Evolutionary conservation across 2,797 vertebrate genomes (phyloP), one percentile per base, ranked within the genome.

Genomic region (Cryptoblepharus egeriae): DNA sequence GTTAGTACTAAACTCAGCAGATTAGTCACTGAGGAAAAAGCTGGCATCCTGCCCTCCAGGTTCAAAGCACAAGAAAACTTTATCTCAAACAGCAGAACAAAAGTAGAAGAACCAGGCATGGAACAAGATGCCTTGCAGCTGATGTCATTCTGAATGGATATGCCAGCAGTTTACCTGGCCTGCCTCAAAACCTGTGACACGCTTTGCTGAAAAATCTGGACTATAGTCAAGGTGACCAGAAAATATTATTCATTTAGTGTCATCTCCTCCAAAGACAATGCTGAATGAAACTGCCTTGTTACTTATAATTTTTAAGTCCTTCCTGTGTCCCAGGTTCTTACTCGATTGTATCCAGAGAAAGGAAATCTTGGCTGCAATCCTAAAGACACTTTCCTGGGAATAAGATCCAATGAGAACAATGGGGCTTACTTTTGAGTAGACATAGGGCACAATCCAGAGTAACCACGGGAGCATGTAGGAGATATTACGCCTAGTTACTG

Each of bases 1-100:
- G 26, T 37, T 78, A 72, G 35, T 7, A 73, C 63, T 42, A 85
- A 80, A 84, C 63, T 82, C 2, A 4, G 60, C 64, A 85, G 57
- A 35, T 81, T 79, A 72, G 45, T 85, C 30, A 74, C 37, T 85
- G 74, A 39, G 69, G 20, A 63, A 60, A 49, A 7, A 81, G 64
- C 28, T 67, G 35, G 64, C 71, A 75, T 58, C 73, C 37, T 26
- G 8, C 80, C 58, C 52, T 86, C 4, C 28, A 77, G 45, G 75
- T 77, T 74, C 3, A 78, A 72, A 52, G 28, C 18, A 49, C 12
- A 26, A 78, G 71, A 81, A 83, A 20, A 30, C 24, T 83, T 87
- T 15, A 20, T 45, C 42, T 78, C 0, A 0, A 69, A 70, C 57
- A 58, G 13, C 11, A 75, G 82, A 2, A 20, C 13, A 1, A 28